A percentile compares a stretch with the other conserved stretches of the same genome.
phyloP scores from a whole-genome alignment of 92 coral and sea anemone species.

The Bergia puertoricense region DNA sequence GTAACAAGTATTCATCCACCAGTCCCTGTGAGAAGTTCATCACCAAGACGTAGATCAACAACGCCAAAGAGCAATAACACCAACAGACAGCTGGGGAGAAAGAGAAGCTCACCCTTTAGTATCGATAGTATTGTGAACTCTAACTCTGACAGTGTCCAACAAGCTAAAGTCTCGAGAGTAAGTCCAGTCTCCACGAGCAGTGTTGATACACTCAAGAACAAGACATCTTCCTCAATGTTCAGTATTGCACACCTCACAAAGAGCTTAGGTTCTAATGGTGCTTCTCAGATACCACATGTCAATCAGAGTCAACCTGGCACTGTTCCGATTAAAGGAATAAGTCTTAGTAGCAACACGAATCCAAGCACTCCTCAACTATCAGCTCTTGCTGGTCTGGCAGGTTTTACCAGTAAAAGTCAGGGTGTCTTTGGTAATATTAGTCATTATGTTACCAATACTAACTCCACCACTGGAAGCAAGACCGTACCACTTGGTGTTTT shows the following conservation, averaged over 20 bases:
- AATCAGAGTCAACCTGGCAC: neutral
- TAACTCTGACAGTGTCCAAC: constrained; percentile 38
- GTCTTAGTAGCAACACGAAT: neutral
- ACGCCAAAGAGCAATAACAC: neutral
- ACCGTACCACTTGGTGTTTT: neutral
- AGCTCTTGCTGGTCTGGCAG: constrained; percentile 8
- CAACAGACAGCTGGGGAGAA: constrained; percentile 43
- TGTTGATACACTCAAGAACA: constrained; percentile 24
- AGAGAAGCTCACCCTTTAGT: constrained; percentile 78
- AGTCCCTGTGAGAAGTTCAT: constrained; percentile 37
- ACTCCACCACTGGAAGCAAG: constrained; percentile 18
- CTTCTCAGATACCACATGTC: neutral
- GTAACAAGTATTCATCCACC: constrained; percentile 38
- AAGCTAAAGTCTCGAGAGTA: constrained; percentile 13
- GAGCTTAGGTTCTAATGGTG: constrained; percentile 45
- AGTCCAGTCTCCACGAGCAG: neutral
- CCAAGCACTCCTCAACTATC: neutral
- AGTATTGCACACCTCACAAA: constrained; percentile 95
- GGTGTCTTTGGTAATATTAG: constrained; percentile 24
- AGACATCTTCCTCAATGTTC: constrained; percentile 65
- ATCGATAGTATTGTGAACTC: constrained; percentile 79
- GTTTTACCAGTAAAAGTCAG: neutral
- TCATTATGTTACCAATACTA: constrained; percentile 21
- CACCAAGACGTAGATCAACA: constrained; percentile 41
- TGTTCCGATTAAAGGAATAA: neutral